Conservation (phyloP, 2,888 invertebrate genomes). For the Nesidiocoris tenuis region DNA sequence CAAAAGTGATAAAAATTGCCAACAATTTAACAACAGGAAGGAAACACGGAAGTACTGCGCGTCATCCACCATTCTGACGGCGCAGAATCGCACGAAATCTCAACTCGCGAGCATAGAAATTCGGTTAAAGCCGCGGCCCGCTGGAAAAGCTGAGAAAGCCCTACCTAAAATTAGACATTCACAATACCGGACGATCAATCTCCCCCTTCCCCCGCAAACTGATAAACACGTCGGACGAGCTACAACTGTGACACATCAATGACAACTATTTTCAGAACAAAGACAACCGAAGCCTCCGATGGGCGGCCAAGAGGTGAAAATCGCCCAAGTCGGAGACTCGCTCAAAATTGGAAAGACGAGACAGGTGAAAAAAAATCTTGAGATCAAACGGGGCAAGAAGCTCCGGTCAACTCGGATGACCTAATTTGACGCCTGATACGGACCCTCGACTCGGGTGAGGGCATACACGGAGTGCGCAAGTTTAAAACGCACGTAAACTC, state of each 20-base stretch:
- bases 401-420: constrained; percentile 24
- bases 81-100: too few species aligned
- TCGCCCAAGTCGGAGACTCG: background rate
- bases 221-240: background rate
- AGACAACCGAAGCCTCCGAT: background rate
- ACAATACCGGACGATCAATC: background rate
- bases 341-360: background rate
- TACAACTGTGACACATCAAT: background rate
- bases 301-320: background rate
- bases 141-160: background rate
- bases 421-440: background rate
- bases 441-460: background rate
- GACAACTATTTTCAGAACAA: background rate
- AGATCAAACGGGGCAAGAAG: background rate
- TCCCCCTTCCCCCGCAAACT: background rate
- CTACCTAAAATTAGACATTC: background rate
- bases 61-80: too few species aligned
- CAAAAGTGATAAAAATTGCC: too few species aligned
- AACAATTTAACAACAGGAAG: too few species aligned
- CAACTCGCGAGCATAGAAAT: too few species aligned
- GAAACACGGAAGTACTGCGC: too few species aligned
- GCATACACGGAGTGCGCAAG: too few species aligned
- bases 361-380: background rate
- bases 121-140: background rate
- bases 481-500: too few species aligned